Evolutionary conservation across 2,888 invertebrate genomes (phyloP).

Genomic region (Cepaea hortensis): DNA sequence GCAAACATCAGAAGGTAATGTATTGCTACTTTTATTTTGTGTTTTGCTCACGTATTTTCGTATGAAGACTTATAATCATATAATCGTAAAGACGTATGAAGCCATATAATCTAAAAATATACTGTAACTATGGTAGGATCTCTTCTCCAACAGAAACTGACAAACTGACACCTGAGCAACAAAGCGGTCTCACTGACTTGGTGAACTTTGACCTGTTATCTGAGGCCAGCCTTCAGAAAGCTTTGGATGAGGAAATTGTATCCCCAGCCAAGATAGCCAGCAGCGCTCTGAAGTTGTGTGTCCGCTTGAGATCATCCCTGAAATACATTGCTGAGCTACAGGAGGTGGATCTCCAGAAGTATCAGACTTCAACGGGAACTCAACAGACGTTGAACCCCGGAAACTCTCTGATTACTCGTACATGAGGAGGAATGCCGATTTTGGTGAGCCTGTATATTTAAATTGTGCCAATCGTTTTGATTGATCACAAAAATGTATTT

Average conservation of each 20-base stretch:
- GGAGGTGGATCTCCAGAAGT: slow-evolving; percentile 65
- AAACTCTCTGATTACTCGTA: slow-evolving; percentile 27
- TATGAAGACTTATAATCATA: too few species aligned
- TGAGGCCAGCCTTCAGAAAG: slow-evolving; percentile 68
- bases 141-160: slow-evolving; percentile 61
- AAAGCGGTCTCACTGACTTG: slow-evolving; percentile 63
- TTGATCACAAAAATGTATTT: too few species aligned
- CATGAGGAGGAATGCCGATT: slow-evolving; percentile 34
- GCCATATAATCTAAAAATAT: not conserved
- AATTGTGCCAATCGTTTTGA: too few species aligned
- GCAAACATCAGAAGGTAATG: too few species aligned
- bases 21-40: too few species aligned
- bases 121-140: not conserved
- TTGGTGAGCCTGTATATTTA: slow-evolving; percentile 46
- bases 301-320: slow-evolving; percentile 63
- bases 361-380: slow-evolving; percentile 51
- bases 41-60: too few species aligned
- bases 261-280: too few species aligned
- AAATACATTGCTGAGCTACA: slow-evolving; percentile 66
- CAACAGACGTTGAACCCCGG: slow-evolving; percentile 46
- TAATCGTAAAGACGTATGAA: too few species aligned
- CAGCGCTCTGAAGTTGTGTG: slow-evolving; percentile 70
- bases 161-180: slow-evolving; percentile 61
- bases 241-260: too few species aligned
- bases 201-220: slow-evolving; percentile 70